These are phyloP conservation scores for Trachurus trachurus DNA, from an alignment of 2,797 vertebrate species.

Conservation along the genomic window DNA sequence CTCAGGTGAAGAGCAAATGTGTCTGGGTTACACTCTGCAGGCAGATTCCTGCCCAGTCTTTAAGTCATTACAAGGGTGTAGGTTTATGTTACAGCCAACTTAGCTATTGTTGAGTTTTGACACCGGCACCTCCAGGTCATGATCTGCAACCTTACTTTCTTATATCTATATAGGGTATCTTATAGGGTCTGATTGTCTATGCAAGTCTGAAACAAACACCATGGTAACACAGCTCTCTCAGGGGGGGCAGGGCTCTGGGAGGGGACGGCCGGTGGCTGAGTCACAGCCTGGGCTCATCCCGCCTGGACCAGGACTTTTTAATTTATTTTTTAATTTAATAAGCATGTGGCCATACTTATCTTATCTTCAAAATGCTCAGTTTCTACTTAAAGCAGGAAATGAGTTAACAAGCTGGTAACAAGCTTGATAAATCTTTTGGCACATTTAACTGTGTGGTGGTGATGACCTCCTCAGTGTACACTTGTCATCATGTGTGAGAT, in stretches of 20 bases:
- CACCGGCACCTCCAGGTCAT: conserved; percentile 22
- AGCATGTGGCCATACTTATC: neutral
- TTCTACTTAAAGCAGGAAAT: neutral
- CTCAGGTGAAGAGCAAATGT: neutral
- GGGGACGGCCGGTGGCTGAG: neutral
- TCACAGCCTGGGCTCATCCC: conserved; percentile 17
- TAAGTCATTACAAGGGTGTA: conserved; percentile 2
- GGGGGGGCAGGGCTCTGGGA: conserved; percentile 2
- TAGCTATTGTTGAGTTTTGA: conserved; percentile 37
- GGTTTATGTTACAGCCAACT: conserved; percentile 25
- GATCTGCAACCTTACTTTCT: conserved; percentile 14
- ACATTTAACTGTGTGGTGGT: neutral
- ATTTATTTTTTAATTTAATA: no score
- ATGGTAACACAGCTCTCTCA: conserved; percentile 28
- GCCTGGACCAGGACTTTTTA: neutral
- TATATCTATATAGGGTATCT: no score
- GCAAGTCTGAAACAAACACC: neutral
- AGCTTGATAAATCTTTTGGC: neutral
- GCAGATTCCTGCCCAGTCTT: neutral
- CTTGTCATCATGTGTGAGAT: no score
- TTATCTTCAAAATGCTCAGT: neutral
- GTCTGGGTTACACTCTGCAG: neutral
- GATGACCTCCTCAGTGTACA: no score
- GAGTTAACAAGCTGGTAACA: neutral
- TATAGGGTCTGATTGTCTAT: neutral